Evolutionary conservation across 2,888 invertebrate species (phyloP), one percentile per base, ranked within the genome.

Genomic region (Dasypogon diadema): DNA sequence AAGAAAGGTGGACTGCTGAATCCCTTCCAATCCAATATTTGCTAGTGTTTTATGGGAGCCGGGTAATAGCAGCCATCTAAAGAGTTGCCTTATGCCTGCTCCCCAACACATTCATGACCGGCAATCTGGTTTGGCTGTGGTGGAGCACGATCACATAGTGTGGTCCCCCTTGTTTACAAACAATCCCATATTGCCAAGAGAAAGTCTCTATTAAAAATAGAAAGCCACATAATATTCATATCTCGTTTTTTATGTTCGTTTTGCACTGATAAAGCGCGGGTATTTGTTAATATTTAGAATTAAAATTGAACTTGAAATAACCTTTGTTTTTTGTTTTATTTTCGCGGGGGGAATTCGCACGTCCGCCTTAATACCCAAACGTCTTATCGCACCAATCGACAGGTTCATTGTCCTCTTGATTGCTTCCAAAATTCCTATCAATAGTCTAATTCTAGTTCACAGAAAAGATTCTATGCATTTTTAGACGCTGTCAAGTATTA

Each of bases 171-270:
- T 65, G 65, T 65, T 65, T 65, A 65, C 65, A 46, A 65, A 65
- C 65, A 65, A 46, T 22, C 24, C 56, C 46, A 46, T 65, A 65
- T 65, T 51, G 21, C 46, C 46, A 65, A 65, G 48, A 65, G 65
- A 65, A 65, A 65, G 65, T 65, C 21, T 18, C 22, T n/a, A 46
- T 46, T 65, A 65, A 65, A 65, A 65, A 65, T 65, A 65, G 46
- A 65, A 56, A 56, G 26, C 24, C 56, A 8, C 3, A 8, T 6
- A 8, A 30, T 6, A 30, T 58, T 16, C 14, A 21, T 24, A 42
- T 18, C 24, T 2, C 24, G 10, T 3, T 26, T 24, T 56, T 24
- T n/a, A n/a, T 42, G 42, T 42, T 8, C 21, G 6, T 51, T 51
- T 51, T 14, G 18, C 12, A 21, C n/a, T 5, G 4, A 6, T 18